Conservation (phyloP, 1,140 invertebrate species). For the Solenopsis fugax region DNA sequence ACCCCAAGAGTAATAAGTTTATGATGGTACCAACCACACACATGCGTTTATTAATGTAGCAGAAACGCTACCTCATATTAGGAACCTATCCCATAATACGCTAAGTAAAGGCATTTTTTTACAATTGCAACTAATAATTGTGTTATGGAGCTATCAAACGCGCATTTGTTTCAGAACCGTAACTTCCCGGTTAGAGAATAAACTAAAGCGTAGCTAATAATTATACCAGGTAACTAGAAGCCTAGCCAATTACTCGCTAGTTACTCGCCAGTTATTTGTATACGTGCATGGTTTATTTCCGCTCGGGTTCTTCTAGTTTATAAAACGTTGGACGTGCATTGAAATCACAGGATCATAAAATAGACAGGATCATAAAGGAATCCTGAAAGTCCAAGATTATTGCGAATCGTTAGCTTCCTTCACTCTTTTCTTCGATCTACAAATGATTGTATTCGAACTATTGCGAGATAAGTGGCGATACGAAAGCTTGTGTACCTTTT, state of each 20-base stretch:
- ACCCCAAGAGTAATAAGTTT: too few relatives aligned
- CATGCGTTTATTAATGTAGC: too few relatives aligned
- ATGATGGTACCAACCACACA: too few relatives aligned
- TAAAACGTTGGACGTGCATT: not conserved
- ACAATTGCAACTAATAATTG: not conserved
- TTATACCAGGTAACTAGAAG: not conserved
- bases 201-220: not conserved
- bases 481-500: not conserved
- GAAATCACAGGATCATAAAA: not conserved
- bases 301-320: not conserved
- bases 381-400: not conserved
- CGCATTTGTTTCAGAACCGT: not conserved
- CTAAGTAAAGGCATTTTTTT: too few relatives aligned
- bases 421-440: not conserved
- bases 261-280: not conserved
- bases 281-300: not conserved
- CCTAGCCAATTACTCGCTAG: not conserved
- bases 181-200: not conserved
- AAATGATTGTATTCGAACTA: not conserved
- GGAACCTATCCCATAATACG: too few relatives aligned
- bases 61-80: too few relatives aligned
- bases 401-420: not conserved
- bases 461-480: not conserved
- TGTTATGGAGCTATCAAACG: not conserved
- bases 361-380: not conserved